These are phyloP conservation scores for Pelodytes ibericus DNA, from an alignment of 2,797 vertebrate genomes.

Conservation along the genomic window DNA sequence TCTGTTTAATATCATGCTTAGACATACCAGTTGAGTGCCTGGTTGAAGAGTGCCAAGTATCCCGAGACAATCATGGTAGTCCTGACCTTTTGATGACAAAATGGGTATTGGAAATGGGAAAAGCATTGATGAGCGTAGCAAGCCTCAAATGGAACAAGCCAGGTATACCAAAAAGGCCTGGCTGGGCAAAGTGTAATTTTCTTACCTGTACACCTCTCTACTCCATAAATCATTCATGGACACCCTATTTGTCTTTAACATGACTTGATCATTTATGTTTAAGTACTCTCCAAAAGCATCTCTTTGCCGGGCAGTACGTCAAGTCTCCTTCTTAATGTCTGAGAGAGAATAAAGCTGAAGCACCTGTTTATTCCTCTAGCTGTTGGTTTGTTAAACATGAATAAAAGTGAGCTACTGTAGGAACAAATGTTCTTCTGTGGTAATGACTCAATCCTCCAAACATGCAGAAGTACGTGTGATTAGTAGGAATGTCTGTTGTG, in stretches of 20 bases:
- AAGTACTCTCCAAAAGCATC: not conserved
- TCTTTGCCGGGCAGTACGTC: not conserved
- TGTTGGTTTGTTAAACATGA: slow-evolving; percentile 12
- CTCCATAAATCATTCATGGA: not conserved
- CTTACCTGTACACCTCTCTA: no score
- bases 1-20: no score
- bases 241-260: not conserved
- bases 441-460: slow-evolving; percentile 22
- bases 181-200: no score
- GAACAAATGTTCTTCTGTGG: slow-evolving; percentile 12
- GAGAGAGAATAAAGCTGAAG: not conserved
- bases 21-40: no score
- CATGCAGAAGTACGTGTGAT: slow-evolving; percentile 25
- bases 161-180: no score
- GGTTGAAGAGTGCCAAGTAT: no score
- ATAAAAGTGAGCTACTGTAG: not conserved
- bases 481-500: slow-evolving; percentile 16
- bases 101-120: no score
- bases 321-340: not conserved
- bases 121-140: no score
- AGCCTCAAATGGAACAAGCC: no score
- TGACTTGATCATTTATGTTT: not conserved
- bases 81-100: no score
- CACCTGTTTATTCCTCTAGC: slow-evolving; percentile 1
- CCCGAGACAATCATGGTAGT: no score